phyloP scores from a whole-genome alignment of 2,888 invertebrate species.

The Diploptera punctata region DNA sequence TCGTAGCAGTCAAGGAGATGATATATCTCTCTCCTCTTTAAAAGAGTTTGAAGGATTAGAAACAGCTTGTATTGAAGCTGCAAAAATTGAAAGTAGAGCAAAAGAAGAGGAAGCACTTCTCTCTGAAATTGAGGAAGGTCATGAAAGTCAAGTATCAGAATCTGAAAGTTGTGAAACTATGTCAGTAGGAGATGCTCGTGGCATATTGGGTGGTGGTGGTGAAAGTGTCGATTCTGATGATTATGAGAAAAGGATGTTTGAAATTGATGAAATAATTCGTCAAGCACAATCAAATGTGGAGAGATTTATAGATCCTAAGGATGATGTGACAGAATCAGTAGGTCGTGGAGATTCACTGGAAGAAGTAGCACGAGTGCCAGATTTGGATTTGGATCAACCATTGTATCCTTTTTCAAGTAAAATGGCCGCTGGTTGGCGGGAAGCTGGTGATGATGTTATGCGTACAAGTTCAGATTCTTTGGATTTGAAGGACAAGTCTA shows the following conservation, averaged over 20 bases:
- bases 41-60: slow-evolving; percentile 94
- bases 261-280: slow-evolving; percentile 71
- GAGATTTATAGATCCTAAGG: slow-evolving; percentile 60
- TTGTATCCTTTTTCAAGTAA: slow-evolving; percentile 31
- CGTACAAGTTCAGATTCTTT: slow-evolving; percentile 69
- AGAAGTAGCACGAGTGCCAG: slow-evolving; percentile 61
- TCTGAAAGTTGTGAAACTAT: slow-evolving; percentile 66
- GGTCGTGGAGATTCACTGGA: slow-evolving; percentile 61
- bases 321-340: slow-evolving; percentile 59
- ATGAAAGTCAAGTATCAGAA: slow-evolving; percentile 63
- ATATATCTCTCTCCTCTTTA: slow-evolving; percentile 83
- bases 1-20: slow-evolving; percentile 81
- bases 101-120: slow-evolving; percentile 85
- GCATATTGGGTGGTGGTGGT: slow-evolving; percentile 63
- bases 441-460: slow-evolving; percentile 57
- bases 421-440: slow-evolving; percentile 42
- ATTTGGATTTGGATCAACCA: slow-evolving; percentile 59
- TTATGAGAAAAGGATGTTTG: slow-evolving; percentile 69
- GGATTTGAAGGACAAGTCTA: slow-evolving; percentile 60
- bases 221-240: slow-evolving; percentile 64
- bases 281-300: slow-evolving; percentile 72
- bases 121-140: slow-evolving; percentile 62
- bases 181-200: slow-evolving; percentile 52
- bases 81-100: slow-evolving; percentile 81
- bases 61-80: slow-evolving; percentile 84